Base-by-base conservation (phyloP, 2,113 vertebrate species). In the Peromyscus maniculatus region DNA sequence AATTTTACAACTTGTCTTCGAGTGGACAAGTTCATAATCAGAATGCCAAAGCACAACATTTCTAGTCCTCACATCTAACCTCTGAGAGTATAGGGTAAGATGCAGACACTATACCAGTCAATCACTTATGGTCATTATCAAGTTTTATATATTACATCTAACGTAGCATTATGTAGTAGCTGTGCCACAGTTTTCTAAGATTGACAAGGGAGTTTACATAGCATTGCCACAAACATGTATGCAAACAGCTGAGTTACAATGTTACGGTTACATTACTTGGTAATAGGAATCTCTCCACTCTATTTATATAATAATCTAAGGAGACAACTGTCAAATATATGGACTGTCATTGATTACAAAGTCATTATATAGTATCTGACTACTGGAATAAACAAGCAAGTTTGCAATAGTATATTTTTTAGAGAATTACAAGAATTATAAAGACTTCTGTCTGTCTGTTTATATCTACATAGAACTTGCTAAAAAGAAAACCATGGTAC, bases 21-120 rank as follows among this genome's bases (percentile, higher is more conserved):
- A 91, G 93, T 72, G 21, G 0, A 94, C 39, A 43, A 91, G 55
- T 86, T 43, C 39, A 94, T 95, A 77, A 91, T 39, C 55, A 94
- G 21, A 72, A 88, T 46, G 31, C 33, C 57, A 26, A 67, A 55
- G 72, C n/a, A 93, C 74, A 92, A 78, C 17, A 80, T 64, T 71
- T 91, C 87, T 88, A 92, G 75, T 89, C 49, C 62, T 94, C n/a
- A 26, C 19, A 46, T 92, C 46, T 96, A 55, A 89, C 64, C 9
- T 83, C 69, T 94, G 33, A 78, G 21, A 57, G 39, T 43, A 52
- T 5, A 80, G 49, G 2, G 17, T 80, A 80, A 80, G 49, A 80
- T 36, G 49, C 74, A 78, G 49, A 77, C 57, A 67, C 28, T 67
- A 31, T 31, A 62, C 11, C 21, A 77, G 39, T 39, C n/a, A n/a